Conservation (phyloP, 2,113 vertebrate genomes). For the Athene cunicularia region DNA sequence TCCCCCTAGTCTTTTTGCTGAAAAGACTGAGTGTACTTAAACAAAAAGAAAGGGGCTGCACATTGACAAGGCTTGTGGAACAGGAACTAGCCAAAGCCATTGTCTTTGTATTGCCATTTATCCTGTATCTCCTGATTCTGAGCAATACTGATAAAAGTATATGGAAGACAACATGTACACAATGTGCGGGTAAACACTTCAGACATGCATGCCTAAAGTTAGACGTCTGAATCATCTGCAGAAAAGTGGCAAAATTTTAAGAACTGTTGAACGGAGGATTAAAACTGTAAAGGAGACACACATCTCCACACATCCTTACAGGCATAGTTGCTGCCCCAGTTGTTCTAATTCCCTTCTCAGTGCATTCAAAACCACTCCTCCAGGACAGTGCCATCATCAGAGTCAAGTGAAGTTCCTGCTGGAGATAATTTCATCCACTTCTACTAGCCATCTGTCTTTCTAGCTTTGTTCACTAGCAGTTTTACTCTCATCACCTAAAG, state of each 20-base stretch:
- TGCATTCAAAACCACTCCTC: neutral
- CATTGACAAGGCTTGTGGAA: neutral
- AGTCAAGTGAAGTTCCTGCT: neutral
- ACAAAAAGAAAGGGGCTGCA: neutral
- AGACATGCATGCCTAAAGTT: neutral
- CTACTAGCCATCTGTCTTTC: neutral
- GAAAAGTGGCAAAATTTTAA: neutral
- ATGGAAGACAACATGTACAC: neutral
- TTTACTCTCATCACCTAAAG: neutral
- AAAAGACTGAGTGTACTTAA: neutral
- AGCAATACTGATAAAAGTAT: neutral
- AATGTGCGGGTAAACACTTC: neutral
- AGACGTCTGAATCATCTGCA: neutral
- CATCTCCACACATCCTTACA: neutral
- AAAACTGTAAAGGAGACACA: neutral
- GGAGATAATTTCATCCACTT: neutral
- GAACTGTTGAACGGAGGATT: neutral
- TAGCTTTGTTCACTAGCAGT: neutral
- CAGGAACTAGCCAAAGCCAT: neutral
- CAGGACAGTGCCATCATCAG: neutral
- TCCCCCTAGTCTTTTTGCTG: neutral
- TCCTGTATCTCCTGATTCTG: neutral
- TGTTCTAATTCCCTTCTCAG: neutral
- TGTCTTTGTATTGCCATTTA: neutral
- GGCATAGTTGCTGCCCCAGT: neutral